A percentile compares a stretch with the other conserved stretches of the same genome.
phyloP scores from a whole-genome alignment of 2,797 vertebrate species.

The Xenops minutus region DNA sequence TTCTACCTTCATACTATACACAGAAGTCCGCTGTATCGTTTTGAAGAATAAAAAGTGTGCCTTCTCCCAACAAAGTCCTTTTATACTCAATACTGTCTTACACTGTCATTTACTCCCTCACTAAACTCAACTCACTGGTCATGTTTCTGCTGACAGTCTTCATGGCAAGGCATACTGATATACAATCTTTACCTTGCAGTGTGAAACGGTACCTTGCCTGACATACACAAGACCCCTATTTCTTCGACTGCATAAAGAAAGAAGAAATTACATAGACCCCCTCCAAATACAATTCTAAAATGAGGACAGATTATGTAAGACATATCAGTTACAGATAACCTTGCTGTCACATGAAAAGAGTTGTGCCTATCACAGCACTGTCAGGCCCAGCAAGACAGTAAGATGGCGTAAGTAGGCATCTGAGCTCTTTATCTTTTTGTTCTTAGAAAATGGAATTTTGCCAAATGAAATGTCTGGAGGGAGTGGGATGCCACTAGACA shows the following conservation, averaged over 20 bases:
- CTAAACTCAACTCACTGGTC: neutral
- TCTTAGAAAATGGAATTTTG: neutral
- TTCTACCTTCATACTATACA: neutral
- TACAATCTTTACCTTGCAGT: neutral
- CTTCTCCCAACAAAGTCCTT: neutral
- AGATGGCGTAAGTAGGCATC: neutral
- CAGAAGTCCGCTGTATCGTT: neutral
- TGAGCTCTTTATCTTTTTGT: neutral
- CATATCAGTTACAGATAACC: neutral
- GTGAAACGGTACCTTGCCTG: neutral
- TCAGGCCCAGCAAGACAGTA: neutral
- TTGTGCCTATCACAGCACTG: neutral
- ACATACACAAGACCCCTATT: neutral
- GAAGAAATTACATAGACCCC: neutral
- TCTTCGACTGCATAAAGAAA: neutral
- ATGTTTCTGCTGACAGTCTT: neutral
- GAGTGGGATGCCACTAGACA: neutral
- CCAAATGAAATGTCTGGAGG: neutral
- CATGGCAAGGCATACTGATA: neutral
- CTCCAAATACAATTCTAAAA: neutral
- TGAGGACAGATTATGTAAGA: neutral
- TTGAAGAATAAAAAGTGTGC: neutral
- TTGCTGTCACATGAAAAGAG: neutral
- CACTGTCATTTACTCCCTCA: neutral
- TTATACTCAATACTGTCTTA: neutral